These are phyloP conservation scores for Tipula unca DNA, from an alignment of 2,888 invertebrate species.

Conservation along the genomic window DNA sequence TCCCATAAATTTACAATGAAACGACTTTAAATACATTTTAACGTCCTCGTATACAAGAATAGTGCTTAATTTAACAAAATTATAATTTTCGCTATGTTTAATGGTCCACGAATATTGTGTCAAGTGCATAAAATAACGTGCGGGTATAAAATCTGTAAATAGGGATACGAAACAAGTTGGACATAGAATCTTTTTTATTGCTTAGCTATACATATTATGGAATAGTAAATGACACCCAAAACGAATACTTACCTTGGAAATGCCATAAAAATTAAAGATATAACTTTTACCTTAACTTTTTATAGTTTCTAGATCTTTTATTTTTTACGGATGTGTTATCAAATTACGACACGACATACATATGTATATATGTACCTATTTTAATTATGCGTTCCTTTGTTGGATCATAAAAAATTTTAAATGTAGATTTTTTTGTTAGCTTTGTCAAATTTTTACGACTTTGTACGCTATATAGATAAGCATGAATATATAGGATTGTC, in stretches of 20 bases:
- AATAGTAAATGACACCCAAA: not conserved
- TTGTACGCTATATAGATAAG: not conserved
- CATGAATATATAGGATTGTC: not conserved
- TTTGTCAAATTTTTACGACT: not conserved
- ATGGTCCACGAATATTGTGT: constrained; percentile 8
- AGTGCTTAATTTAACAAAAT: not conserved
- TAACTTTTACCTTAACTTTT: not conserved
- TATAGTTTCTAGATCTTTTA: not conserved
- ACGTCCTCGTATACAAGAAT: not conserved
- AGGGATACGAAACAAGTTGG: not conserved
- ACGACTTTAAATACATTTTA: not conserved
- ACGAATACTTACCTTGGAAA: not conserved
- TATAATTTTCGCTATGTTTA: not conserved
- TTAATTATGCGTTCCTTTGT: not conserved
- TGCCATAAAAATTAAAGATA: not conserved
- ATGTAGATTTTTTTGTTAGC: not conserved
- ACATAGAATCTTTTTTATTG: not conserved
- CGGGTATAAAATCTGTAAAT: not conserved
- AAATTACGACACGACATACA: not conserved
- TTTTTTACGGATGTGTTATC: not conserved
- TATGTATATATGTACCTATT: too few species aligned
- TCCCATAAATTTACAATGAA: not conserved
- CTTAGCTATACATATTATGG: not conserved
- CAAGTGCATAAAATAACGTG: not conserved
- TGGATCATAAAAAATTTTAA: not conserved